phyloP scores from a whole-genome alignment of 2,888 invertebrate genomes.

The Esperia sulphurella region DNA sequence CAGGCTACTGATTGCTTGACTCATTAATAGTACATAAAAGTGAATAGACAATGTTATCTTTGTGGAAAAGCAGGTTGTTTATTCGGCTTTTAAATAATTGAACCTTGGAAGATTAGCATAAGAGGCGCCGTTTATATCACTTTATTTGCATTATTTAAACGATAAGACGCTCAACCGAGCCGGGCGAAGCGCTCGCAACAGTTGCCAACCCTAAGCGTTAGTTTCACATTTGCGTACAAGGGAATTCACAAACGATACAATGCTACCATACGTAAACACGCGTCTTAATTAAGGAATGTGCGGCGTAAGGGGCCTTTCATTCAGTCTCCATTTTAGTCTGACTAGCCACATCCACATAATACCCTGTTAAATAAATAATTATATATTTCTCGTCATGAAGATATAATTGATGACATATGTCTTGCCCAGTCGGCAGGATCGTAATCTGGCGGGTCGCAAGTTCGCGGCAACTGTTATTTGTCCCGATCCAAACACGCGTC shows the following conservation, averaged over 20 bases:
- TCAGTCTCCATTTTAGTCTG: too few relatives aligned
- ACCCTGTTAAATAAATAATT: not conserved
- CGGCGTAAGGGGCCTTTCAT: not conserved
- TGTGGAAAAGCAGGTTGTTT: not conserved
- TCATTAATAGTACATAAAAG: too few relatives aligned
- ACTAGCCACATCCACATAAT: too few relatives aligned
- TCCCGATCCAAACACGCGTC: conserved; percentile 26
- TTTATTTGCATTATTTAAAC: not conserved
- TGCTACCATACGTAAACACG: not conserved
- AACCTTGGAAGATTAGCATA: not conserved
- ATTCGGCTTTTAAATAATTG: not conserved
- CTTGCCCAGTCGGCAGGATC: conserved; percentile 21
- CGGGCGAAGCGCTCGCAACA: not conserved
- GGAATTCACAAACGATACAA: not conserved
- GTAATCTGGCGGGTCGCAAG: conserved; percentile 1
- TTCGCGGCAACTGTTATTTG: conserved; percentile 20
- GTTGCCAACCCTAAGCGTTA: not conserved
- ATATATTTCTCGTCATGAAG: not conserved
- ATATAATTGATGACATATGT: not conserved
- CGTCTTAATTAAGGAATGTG: not conserved
- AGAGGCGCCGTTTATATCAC: not conserved
- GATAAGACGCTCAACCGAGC: not conserved
- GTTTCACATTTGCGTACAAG: not conserved
- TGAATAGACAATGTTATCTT: not conserved
- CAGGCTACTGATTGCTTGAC: too few relatives aligned